Evolutionary conservation across 2,797 vertebrate genomes (phyloP), one percentile per base, ranked within the genome.

Genomic region (Cottoperca gobio): DNA sequence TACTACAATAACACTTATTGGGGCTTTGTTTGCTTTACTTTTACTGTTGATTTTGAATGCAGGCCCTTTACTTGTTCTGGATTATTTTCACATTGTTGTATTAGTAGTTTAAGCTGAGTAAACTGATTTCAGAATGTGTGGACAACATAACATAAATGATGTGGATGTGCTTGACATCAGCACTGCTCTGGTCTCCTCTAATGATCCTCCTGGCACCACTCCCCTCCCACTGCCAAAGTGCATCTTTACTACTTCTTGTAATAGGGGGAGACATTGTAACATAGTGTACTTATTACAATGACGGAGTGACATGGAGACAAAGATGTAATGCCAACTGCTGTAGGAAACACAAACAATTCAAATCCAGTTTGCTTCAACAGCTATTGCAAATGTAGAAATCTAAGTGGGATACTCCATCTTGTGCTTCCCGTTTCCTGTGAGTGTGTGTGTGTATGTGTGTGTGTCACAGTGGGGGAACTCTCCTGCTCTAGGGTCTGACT

Each of bases 401-500:
- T 39, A 35, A 60, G 46, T 5, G 46, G 64, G 28, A 69, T 43
- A 28, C 49, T 42, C 3, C 43, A 81, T 79, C 57, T 64, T 35
- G 42, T 50, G 62, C 28, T 53, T 59, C n/a, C 23, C 53, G 60
- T 63, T 63, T 42, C 40, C 68, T 68, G 74, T 74, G 54, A 40
- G 19, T 65, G 83, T 74, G 84, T 74, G 74, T 82, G n/a, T n/a
- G n/a, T n/a, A n/a, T 74, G 54, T 40, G 19, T 65, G 83, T 74
- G 84, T 74, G 74, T 82, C 72, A 78, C 76, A 65, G 72, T 5
- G 58, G 67, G 67, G 81, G 73, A 45, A 69, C 74, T 79, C 79
- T 83, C 66, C 45, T 84, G 82, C 86, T 87, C 86, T 63, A 13
- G 67, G 59, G 67, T 57, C 83, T 73, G 80, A 86, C 90, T 86